A percentile compares a stretch with the other conserved stretches of the same genome.
Conservation (phyloP, 2,797 vertebrate species). For the Myotis findleyi region DNA sequence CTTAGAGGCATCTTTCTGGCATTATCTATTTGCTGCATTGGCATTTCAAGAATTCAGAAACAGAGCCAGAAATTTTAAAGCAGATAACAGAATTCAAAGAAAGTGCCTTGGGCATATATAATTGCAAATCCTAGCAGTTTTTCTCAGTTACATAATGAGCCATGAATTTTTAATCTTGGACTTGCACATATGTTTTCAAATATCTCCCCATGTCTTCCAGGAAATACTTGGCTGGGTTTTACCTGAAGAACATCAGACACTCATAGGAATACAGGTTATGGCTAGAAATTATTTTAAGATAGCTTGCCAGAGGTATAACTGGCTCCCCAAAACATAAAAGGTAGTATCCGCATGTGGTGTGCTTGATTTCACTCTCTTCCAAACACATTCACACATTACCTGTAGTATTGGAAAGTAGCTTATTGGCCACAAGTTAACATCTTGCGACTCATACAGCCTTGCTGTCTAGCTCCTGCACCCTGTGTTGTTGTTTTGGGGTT, state of each 20-base stretch:
- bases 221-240: slow-evolving; percentile 58
- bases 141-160: slow-evolving; percentile 66
- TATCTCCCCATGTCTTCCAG: slow-evolving; percentile 48
- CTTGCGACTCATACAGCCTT: background rate
- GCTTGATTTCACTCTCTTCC: slow-evolving; percentile 13
- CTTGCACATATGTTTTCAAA: slow-evolving; percentile 64
- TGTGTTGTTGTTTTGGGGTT: background rate
- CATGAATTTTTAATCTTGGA: slow-evolving; percentile 70
- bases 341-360: background rate
- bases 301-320: background rate
- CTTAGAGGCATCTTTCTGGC: slow-evolving; percentile 58
- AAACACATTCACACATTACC: background rate
- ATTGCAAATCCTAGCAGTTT: slow-evolving; percentile 67
- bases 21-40: slow-evolving; percentile 58
- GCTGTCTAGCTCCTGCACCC: background rate
- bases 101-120: slow-evolving; percentile 62
- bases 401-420: slow-evolving; percentile 10
- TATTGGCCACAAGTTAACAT: background rate
- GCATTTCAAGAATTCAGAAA: slow-evolving; percentile 76
- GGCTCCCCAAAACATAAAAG: slow-evolving; percentile 26
- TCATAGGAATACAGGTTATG: background rate
- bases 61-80: slow-evolving; percentile 71
- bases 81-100: slow-evolving; percentile 73
- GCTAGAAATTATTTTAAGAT: slow-evolving; percentile 44
- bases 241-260: slow-evolving; percentile 21